Conservation (phyloP, 1,140 invertebrate species). For the Aphis craccivora region DNA sequence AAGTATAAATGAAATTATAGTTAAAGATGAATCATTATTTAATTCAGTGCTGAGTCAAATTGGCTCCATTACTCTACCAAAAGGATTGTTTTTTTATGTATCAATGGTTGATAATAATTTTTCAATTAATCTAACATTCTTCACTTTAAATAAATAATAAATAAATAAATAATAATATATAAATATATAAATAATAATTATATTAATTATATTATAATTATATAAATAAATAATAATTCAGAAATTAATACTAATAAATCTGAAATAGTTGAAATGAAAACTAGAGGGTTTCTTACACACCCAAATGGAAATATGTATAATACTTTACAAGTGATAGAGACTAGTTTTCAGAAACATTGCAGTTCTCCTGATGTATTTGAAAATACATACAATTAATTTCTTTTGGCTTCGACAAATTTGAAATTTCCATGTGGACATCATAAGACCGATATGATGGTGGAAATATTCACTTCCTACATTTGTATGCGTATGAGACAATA, state of each 20-base stretch:
- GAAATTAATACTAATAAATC: neutral
- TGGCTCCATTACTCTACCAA: too few species aligned
- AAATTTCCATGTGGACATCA: neutral
- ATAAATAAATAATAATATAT: too few species aligned
- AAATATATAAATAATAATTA: too few species aligned
- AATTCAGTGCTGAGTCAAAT: too few species aligned
- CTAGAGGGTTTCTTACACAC: neutral
- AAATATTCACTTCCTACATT: neutral
- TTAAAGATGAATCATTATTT: too few species aligned
- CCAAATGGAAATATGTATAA: constrained; percentile 18
- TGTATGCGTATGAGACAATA: neutral
- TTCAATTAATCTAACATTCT: too few species aligned
- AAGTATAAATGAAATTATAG: too few species aligned
- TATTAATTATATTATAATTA: too few species aligned
- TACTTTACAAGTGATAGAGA: neutral
- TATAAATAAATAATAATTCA: neutral
- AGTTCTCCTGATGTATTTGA: neutral
- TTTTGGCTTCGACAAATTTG: neutral
- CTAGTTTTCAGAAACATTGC: neutral
- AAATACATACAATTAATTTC: neutral
- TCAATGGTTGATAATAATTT: too few species aligned
- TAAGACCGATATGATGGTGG: neutral
- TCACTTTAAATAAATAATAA: too few species aligned
- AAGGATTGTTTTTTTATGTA: too few species aligned
- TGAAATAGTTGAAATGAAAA: neutral